These are phyloP conservation scores for Argyresthia goedartella DNA, from an alignment of 2,888 invertebrate species.

Conservation along the genomic window DNA sequence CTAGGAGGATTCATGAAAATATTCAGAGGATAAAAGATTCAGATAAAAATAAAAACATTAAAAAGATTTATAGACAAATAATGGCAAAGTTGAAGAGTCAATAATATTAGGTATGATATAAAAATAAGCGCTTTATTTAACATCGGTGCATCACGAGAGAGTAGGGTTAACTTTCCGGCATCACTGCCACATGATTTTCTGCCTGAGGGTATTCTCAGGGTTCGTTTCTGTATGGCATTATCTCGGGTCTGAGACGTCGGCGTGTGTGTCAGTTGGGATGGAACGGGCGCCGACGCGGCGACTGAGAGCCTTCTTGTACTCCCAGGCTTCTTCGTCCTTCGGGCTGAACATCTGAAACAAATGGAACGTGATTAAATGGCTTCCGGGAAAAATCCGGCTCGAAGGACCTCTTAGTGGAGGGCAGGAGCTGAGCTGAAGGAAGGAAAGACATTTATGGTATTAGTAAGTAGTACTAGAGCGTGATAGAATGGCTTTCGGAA, in stretches of 20 bases:
- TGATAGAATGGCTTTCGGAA: no score
- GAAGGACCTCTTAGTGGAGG: no score
- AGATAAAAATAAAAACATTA: background rate
- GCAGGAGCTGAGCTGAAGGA: background rate
- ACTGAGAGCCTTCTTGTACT: conserved; percentile 63
- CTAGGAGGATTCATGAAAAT: background rate
- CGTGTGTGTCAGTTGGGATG: conserved; percentile 35
- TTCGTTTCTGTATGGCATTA: conserved; percentile 29
- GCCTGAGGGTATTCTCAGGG: background rate
- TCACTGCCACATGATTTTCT: no score
- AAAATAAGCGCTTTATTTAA: conserved; percentile 8
- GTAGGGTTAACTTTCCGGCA: background rate
- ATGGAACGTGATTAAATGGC: conserved; percentile 13
- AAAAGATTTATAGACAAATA: background rate
- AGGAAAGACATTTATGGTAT: no score
- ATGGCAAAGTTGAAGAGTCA: background rate
- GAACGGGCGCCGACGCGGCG: conserved; percentile 35
- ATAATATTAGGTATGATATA: background rate
- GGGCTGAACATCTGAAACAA: conserved; percentile 75
- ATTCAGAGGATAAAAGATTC: background rate
- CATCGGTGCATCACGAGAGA: conserved; percentile 19
- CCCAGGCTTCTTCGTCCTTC: conserved; percentile 75
- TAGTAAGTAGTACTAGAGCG: no score
- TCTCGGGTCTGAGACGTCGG: conserved; percentile 39
- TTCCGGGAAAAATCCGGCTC: background rate